These are phyloP conservation scores for Hydropsyche tenuis DNA, from an alignment of 1,140 invertebrate genomes.

Conservation along the genomic window DNA sequence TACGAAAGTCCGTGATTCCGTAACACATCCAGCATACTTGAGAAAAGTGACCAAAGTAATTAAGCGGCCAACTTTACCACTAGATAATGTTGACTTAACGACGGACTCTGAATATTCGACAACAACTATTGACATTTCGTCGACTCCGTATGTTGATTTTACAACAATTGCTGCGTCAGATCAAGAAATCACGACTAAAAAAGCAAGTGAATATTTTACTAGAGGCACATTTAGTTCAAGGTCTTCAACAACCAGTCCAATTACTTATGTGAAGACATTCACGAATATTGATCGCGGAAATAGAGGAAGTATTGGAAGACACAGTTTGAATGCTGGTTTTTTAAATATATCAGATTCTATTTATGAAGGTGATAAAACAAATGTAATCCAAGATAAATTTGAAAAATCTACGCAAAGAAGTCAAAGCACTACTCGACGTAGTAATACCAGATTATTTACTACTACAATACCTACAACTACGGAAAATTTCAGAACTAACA, in stretches of 20 bases:
- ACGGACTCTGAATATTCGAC: background rate
- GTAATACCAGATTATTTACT: background rate
- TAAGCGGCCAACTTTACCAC: background rate
- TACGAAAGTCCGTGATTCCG: background rate
- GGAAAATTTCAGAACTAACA: background rate
- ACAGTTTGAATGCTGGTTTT: background rate
- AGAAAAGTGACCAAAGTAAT: constrained; percentile 11
- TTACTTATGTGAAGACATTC: background rate
- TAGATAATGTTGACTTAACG: background rate
- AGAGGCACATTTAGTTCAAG: background rate
- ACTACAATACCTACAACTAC: background rate
- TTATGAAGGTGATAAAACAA: background rate
- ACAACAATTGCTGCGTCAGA: background rate
- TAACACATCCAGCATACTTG: background rate
- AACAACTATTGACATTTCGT: background rate
- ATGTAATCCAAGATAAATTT: background rate
- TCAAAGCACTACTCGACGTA: background rate
- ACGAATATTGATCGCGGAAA: background rate
- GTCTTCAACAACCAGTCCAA: background rate
- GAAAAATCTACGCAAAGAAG: background rate
- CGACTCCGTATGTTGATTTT: background rate
- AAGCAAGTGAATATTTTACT: background rate
- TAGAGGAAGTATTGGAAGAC: constrained; percentile 4
- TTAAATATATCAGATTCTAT: constrained; percentile 13
- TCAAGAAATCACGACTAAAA: background rate